A percentile compares a stretch with the other conserved stretches of the same genome.
Evolutionary conservation across 1,140 invertebrate species (phyloP).

Genomic region (Solenopsis invicta): DNA sequence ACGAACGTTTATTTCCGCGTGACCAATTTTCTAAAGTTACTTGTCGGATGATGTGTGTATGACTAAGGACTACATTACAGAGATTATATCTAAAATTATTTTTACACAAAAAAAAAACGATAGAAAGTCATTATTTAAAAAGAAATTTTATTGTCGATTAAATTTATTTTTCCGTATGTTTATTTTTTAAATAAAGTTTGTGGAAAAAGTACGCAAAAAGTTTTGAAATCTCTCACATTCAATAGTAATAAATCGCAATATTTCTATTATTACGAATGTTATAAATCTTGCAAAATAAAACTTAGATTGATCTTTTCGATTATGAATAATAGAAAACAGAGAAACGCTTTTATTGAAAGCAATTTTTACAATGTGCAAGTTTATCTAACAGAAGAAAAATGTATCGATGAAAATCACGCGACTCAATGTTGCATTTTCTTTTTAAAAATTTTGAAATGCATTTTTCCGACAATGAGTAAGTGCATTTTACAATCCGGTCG

Average conservation of each 20-base stretch:
- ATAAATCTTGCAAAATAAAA: conserved; percentile 2
- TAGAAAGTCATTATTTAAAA: not conserved
- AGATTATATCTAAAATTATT: not conserved
- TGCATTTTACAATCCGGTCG: conserved; percentile 48
- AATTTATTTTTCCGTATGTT: not conserved
- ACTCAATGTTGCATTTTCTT: not conserved
- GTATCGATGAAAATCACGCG: not conserved
- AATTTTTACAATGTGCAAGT: not conserved
- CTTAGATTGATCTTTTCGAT: not conserved
- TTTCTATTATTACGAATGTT: not conserved
- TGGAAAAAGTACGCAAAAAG: not conserved
- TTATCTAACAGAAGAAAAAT: not conserved
- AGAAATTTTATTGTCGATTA: not conserved
- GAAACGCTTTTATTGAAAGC: not conserved
- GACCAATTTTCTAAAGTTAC: not conserved
- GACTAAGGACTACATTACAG: not conserved
- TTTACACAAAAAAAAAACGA: not conserved
- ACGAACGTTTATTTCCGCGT: not conserved
- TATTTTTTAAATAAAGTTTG: not conserved
- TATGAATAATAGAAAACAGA: not conserved
- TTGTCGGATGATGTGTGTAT: not conserved
- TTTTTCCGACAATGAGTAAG: not conserved
- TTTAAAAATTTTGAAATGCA: not conserved
- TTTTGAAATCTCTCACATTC: not conserved
- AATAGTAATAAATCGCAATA: not conserved